Evolutionary conservation across 2,888 invertebrate genomes (phyloP).

Genomic region (Drosophila picticornis): DNA sequence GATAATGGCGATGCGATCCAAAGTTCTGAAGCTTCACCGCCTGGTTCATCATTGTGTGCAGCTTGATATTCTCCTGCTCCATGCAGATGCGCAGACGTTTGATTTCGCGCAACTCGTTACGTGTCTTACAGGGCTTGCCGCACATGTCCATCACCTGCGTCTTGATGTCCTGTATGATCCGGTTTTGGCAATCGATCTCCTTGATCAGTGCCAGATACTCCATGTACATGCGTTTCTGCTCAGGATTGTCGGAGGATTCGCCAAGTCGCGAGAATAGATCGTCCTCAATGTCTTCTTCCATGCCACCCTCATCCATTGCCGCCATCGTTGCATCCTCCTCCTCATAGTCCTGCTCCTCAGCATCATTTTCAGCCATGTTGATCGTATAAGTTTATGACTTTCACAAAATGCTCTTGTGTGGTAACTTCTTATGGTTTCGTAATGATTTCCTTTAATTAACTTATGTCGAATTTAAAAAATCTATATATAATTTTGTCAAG

Average conservation of each 20-base stretch:
- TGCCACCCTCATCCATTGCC: constrained; percentile 35
- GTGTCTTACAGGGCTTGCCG: constrained; percentile 71
- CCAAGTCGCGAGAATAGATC: constrained; percentile 74
- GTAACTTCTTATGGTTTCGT: constrained; percentile 1
- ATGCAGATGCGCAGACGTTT: constrained; percentile 78
- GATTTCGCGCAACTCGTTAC: constrained; percentile 78
- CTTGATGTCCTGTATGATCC: constrained; percentile 80
- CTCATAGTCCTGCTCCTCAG: constrained; percentile 58
- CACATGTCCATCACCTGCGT: constrained; percentile 74
- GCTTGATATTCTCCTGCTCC: constrained; percentile 82
- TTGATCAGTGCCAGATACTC: constrained; percentile 81
- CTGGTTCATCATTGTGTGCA: constrained; percentile 76
- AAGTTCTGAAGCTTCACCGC: constrained; percentile 82
- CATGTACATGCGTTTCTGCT: constrained; percentile 74
- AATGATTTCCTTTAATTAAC: constrained; percentile 9
- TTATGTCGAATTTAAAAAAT: not conserved
- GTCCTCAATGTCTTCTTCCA: constrained; percentile 62
- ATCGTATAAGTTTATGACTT: not conserved
- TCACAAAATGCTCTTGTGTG: not conserved
- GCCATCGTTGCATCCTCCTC: constrained; percentile 42
- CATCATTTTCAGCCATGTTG: constrained; percentile 58
- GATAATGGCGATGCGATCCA: constrained; percentile 78
- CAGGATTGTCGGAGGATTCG: constrained; percentile 77
- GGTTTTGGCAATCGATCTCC: constrained; percentile 82
- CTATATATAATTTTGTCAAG: constrained; percentile 40